Evolutionary conservation across 2,797 vertebrate species (phyloP).

Genomic region (Enteromius thamalakanensis): DNA sequence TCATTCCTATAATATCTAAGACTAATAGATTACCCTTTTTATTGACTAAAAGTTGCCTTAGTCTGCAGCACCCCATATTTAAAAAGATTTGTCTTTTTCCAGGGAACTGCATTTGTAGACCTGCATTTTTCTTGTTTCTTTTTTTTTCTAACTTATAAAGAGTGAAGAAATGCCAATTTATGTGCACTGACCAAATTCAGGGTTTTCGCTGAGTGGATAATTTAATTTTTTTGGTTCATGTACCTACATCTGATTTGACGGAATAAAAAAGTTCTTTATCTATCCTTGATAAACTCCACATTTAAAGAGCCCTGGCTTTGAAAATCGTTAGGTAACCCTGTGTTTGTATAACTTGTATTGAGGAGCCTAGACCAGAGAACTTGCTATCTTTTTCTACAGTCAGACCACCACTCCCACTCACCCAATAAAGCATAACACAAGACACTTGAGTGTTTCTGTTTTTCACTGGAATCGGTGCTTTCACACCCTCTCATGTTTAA

Average conservation of each 20-base stretch:
- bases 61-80: constrained; percentile 79
- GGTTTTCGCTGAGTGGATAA: constrained; percentile 64
- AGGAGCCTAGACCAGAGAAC: constrained; percentile 69
- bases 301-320: constrained; percentile 45
- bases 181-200: constrained; percentile 65
- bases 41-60: constrained; percentile 81
- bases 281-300: constrained; percentile 42
- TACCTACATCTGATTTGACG: constrained; percentile 51
- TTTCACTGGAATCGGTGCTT: not conserved
- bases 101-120: constrained; percentile 73
- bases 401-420: constrained; percentile 54
- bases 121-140: constrained; percentile 57
- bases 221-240: constrained; percentile 64
- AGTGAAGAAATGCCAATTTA: constrained; percentile 66
- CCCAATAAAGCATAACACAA: constrained; percentile 73
- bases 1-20: constrained; percentile 78
- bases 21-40: constrained; percentile 75
- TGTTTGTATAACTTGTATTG: constrained; percentile 68
- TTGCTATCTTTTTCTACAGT: constrained; percentile 74
- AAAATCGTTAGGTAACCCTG: constrained; percentile 45
- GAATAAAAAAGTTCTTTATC: constrained; percentile 46
- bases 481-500: not conserved
- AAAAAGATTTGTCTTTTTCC: constrained; percentile 73
- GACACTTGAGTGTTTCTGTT: constrained; percentile 37
- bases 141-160: constrained; percentile 74